Conservation (phyloP, 2,888 invertebrate species). For the Sinopyrophorus schimmeli region DNA sequence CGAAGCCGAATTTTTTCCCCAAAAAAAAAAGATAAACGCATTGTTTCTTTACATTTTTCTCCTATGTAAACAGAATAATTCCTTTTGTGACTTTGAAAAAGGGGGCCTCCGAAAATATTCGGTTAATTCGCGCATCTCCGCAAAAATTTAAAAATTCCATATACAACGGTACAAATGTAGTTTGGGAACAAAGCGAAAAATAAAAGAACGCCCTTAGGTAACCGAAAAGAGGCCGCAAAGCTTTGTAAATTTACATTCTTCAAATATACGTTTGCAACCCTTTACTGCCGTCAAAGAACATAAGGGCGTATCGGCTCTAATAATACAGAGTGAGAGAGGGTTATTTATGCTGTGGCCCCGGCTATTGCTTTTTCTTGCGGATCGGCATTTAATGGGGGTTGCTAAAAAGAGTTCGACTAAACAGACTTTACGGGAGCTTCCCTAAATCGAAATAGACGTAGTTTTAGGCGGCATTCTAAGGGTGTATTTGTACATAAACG, state of each 20-base stretch:
- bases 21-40: too few species aligned
- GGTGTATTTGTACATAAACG: conserved; percentile 43
- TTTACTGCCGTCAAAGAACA: conserved; percentile 45
- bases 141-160: conserved; percentile 29
- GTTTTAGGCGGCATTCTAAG: conserved; percentile 30
- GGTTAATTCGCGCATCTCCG: conserved; percentile 11
- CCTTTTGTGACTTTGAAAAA: too few species aligned
- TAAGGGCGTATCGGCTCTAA: conserved; percentile 43
- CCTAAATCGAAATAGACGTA: conserved; percentile 31
- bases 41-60: too few species aligned
- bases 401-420: conserved; percentile 25
- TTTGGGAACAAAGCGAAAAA: conserved; percentile 30
- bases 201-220: conserved; percentile 39
- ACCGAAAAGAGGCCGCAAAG: conserved; percentile 43
- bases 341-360: conserved; percentile 8
- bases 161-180: conserved; percentile 21
- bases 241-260: conserved; percentile 47
- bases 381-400: conserved; percentile 6
- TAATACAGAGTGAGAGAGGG: conserved; percentile 34
- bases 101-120: too few species aligned
- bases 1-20: too few species aligned
- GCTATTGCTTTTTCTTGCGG: conserved; percentile 21
- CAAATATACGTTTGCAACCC: conserved; percentile 46
- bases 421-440: conserved; percentile 29
- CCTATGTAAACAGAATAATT: too few species aligned